These are phyloP conservation scores for Poeciliopsis paucimaculata DNA, from an alignment of 2,797 vertebrate species.

Conservation along the genomic window DNA sequence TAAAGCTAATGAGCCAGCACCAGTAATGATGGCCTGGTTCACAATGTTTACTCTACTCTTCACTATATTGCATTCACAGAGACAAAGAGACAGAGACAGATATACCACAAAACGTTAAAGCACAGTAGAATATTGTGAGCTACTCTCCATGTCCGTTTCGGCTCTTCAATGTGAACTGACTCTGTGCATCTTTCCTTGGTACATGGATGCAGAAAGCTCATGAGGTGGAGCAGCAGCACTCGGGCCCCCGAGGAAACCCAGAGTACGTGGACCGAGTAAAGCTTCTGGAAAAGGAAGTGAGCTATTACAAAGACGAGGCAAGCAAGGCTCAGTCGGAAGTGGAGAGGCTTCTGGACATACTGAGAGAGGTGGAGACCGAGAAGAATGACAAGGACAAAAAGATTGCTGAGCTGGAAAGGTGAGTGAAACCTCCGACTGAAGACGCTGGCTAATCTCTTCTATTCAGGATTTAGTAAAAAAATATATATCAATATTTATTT, in stretches of 20 bases:
- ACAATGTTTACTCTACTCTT: constrained; percentile 52
- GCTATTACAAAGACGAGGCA: constrained; percentile 93
- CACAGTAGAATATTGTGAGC: constrained; percentile 36
- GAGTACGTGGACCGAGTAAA: constrained; percentile 93
- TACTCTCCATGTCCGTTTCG: constrained; percentile 17
- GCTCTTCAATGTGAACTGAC: constrained; percentile 23
- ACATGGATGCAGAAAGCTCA: constrained; percentile 86
- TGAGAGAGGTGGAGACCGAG: constrained; percentile 96
- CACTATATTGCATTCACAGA: constrained; percentile 44
- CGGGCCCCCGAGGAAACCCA: constrained; percentile 86
- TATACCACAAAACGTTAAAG: constrained; percentile 31
- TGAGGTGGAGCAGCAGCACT: constrained; percentile 90
- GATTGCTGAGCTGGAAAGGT: constrained; percentile 98
- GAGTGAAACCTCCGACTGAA: constrained; percentile 15
- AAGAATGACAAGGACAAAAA: constrained; percentile 99
- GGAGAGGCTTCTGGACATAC: constrained; percentile 95
- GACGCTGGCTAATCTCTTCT: not conserved
- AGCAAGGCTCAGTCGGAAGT: constrained; percentile 93
- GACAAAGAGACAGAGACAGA: constrained; percentile 17
- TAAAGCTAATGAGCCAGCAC: constrained; percentile 64
- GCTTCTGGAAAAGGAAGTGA: constrained; percentile 94
- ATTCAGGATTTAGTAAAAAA: not conserved
- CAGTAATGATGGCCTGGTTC: constrained; percentile 60
- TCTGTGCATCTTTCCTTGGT: constrained; percentile 30
- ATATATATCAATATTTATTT: not conserved